Base-by-base conservation (phyloP, 2,113 vertebrate genomes). In the Solea solea region DNA sequence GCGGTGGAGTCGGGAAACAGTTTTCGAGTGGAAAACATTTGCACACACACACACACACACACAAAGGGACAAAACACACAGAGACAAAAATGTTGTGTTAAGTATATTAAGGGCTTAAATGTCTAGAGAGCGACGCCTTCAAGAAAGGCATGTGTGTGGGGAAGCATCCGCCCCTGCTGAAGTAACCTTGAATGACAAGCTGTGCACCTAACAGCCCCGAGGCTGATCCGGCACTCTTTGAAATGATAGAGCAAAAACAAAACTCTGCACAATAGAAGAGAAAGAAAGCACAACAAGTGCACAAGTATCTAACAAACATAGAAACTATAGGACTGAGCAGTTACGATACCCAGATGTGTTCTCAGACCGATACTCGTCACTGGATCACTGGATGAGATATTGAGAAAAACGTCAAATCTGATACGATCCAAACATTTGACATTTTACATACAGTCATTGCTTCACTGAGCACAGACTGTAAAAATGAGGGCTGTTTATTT, bases 11-110 rank as follows among this genome's bases (percentile, higher is more conserved):
- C 73, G 77, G 76, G 80, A 78, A 80, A 56, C 52, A 52, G 40
- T 21, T 21, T 21, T 44, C 9, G 15, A 45, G 64, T 57, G 59
- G 56, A 76, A 84, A 69, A 76, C 74, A 64, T 68, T 81, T 68
- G 40, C 73, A 62, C 69, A 53, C 25, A 64, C 64, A 27, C 69
- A 53, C 25, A 64, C 64, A 27, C 48, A 48, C 16, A 68, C 15
- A 75, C 72, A 83, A 75, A 78, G 40, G 59, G 49, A 78, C 60
- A 74, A 64, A 50, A 82, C 48, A 57, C 71, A 50, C 57, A 55
- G 73, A 73, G 52, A n/a, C n/a, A n/a, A 86, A 83, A 77, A 67
- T 72, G 69, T 74, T 60, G 71, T 45, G 51, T 76, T 76, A 76
- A 78, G 60, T 5, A 44, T 52, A 71, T 78, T 81, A 76, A 74